Base-by-base conservation (phyloP, 2,888 invertebrate genomes). In the Calameuta filiformis region DNA sequence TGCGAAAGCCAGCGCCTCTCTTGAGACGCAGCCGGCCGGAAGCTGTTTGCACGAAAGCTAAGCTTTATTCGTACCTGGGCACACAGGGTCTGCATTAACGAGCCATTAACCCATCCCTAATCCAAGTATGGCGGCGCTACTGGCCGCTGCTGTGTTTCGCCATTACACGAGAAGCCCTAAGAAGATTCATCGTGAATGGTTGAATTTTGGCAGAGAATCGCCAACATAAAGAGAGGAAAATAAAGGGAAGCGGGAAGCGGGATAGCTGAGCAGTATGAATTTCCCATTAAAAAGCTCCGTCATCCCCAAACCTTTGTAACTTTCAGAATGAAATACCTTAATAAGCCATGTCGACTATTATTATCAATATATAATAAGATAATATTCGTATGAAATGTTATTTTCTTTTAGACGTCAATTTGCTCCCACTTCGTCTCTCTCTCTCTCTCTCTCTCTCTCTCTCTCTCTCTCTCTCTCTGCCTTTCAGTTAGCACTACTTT, bases 101-200 rank as follows among this genome's bases (percentile, higher is more conserved):
- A 35, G 12, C 74, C 74, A 35, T 74, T 74, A 74, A 74, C 74
- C 37, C 35, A n/a, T 12, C 30, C 74, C 35, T 74, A 23, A 74
- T 74, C 74, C 74, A 34, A 23, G 31, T 30, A 56, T 23, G 56
- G 23, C 56, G 56, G 23, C 56, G 56, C 56, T 9, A 56, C 56
- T 56, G 56, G 23, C 56, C 56, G 0, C 56, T 56, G 23, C 23
- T 56, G 56, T 56, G 56, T 23, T 23, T 23, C 56, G 9, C 9
- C 56, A 56, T 23, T 56, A 23, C 23, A 2, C 1, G 23, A 23
- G 23, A 56, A 23, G 6, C 9, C 56, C 6, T 23, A 6, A 56
- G 15, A 56, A 56, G 23, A 56, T 15, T 15, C 40, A 15, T 15
- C 40, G 15, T 40, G 15, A 40, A 15, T 15, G 40, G 40, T 15